Conservation (phyloP, 1,140 invertebrate genomes). For the Colletes gigas region DNA sequence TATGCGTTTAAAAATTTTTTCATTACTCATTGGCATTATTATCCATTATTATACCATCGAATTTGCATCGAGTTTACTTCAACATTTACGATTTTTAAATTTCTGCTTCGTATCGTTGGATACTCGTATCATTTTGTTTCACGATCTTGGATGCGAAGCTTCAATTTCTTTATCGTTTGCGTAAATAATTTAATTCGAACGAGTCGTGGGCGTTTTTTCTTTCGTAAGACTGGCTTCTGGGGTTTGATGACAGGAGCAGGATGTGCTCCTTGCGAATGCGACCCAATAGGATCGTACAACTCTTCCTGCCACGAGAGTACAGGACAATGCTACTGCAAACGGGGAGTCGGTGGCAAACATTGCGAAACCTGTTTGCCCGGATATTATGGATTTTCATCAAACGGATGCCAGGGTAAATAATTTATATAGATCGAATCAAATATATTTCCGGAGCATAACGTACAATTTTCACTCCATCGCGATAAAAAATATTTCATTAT, state of each 20-base stretch:
- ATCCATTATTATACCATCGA: too few relatives aligned
- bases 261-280: conserved; percentile 88
- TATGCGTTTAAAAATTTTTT: too few relatives aligned
- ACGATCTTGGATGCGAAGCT: too few relatives aligned
- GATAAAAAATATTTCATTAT: too few relatives aligned
- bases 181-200: not conserved
- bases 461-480: too few relatives aligned
- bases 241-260: conserved; percentile 85
- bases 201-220: not conserved
- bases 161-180: not conserved
- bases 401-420: conserved; percentile 90
- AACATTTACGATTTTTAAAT: too few relatives aligned
- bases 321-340: conserved; percentile 92
- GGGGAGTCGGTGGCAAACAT: conserved; percentile 89
- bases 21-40: too few relatives aligned
- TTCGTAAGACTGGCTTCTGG: conserved; percentile 87
- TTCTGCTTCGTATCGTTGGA: too few relatives aligned
- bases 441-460: not conserved
- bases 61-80: too few relatives aligned
- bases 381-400: conserved; percentile 91
- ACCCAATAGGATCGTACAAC: conserved; percentile 87
- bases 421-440: not conserved
- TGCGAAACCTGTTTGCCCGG: conserved; percentile 91
- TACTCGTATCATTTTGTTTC: too few relatives aligned
- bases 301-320: conserved; percentile 87